These are phyloP conservation scores for Eulemur rubriventer DNA, from an alignment of 2,797 vertebrate genomes.

Conservation along the genomic window DNA sequence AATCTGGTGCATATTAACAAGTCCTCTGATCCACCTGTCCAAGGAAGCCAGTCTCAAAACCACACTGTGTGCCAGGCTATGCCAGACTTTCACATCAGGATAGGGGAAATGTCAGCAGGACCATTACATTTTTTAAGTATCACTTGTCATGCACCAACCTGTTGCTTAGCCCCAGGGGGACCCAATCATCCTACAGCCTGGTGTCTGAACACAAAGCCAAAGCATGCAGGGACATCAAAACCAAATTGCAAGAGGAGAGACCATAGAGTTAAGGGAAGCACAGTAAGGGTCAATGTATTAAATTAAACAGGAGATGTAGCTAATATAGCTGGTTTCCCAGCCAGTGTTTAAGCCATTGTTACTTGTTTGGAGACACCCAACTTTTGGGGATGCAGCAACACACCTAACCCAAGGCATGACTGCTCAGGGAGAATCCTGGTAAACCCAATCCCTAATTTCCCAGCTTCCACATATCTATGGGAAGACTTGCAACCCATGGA, in stretches of 20 bases:
- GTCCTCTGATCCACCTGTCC: background rate
- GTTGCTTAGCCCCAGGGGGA: accelerated
- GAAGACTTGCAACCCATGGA: background rate
- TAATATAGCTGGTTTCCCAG: accelerated
- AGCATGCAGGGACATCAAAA: background rate
- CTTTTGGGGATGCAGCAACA: background rate
- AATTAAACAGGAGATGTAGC: background rate
- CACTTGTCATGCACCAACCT: accelerated
- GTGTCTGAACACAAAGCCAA: background rate
- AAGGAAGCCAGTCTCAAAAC: background rate
- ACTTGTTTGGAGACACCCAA: background rate
- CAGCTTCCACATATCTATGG: background rate
- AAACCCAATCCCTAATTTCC: background rate
- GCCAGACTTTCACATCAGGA: background rate
- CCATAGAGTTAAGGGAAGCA: background rate
- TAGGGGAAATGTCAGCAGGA: no score
- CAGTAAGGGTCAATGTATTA: background rate
- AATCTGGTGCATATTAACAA: background rate
- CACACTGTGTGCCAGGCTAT: accelerated
- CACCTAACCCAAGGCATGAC: background rate
- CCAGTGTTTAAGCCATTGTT: background rate
- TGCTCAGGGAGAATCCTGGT: background rate
- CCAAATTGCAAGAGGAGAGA: background rate
- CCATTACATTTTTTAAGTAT: background rate
- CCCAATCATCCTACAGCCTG: background rate